phyloP scores from a whole-genome alignment of 2,797 vertebrate genomes.

The Natrix natrix region DNA sequence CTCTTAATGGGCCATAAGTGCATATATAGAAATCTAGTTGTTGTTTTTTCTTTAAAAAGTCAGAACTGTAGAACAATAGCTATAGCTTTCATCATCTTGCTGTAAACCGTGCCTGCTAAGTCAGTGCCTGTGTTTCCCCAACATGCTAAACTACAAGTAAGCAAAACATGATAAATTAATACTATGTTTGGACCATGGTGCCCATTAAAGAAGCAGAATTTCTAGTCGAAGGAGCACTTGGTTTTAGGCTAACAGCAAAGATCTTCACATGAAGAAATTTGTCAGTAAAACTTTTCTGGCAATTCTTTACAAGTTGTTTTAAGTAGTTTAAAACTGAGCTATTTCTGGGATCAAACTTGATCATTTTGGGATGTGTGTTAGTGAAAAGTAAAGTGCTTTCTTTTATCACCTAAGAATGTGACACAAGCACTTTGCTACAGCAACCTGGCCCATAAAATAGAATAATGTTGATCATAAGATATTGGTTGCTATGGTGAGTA shows the following conservation, averaged over 20 bases:
- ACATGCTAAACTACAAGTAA: background rate
- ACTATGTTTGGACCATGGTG: background rate
- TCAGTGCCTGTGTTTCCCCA: background rate
- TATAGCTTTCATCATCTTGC: background rate
- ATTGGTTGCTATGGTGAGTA: slow-evolving; percentile 46
- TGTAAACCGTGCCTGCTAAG: background rate
- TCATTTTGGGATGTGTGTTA: slow-evolving; percentile 8
- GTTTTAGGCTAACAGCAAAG: background rate
- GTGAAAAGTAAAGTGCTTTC: slow-evolving; percentile 42
- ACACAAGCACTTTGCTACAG: slow-evolving; percentile 49
- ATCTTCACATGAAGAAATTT: background rate
- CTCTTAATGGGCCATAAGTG: slow-evolving; percentile 38
- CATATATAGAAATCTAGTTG: slow-evolving; percentile 16
- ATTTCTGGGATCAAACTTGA: background rate
- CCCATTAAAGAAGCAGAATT: background rate
- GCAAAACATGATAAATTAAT: background rate
- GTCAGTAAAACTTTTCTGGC: background rate
- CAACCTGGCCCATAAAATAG: slow-evolving; percentile 46
- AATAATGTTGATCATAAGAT: slow-evolving; percentile 21
- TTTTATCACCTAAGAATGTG: slow-evolving; percentile 33
- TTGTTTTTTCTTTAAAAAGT: background rate
- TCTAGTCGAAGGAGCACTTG: background rate
- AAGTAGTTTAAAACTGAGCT: background rate
- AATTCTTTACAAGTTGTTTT: background rate
- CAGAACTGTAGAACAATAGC: background rate